Percentiles rank a stretch among this genome's conserved stretches.
phyloP scores from a whole-genome alignment of 2,797 vertebrate species.

The Paedocypris micromegethes region DNA sequence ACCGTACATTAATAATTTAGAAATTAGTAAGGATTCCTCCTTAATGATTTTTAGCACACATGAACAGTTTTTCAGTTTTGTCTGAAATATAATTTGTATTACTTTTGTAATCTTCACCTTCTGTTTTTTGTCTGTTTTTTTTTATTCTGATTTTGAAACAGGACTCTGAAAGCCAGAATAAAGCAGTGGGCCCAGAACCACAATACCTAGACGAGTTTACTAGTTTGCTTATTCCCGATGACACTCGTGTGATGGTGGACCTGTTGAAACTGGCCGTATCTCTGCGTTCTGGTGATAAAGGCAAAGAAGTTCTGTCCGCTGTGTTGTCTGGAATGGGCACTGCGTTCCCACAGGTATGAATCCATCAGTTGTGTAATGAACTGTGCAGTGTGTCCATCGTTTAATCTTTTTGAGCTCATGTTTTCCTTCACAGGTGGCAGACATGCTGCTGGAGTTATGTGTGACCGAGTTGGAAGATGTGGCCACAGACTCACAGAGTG shows the following conservation, averaged over 20 bases:
- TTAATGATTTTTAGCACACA: too few species aligned
- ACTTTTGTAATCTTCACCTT: not conserved
- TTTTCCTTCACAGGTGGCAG: constrained; percentile 77
- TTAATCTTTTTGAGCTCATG: too few species aligned
- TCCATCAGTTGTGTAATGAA: not conserved
- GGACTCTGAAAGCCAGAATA: constrained; percentile 92
- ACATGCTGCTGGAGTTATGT: constrained; percentile 94
- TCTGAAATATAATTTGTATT: not conserved
- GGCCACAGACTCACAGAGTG: constrained; percentile 94
- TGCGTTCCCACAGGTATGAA: constrained; percentile 89
- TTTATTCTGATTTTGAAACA: constrained; percentile 46
- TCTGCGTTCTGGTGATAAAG: constrained; percentile 86
- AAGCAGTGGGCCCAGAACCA: constrained; percentile 85
- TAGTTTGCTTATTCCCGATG: constrained; percentile 86
- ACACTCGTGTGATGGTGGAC: constrained; percentile 93
- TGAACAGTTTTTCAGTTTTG: too few species aligned
- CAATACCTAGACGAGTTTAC: constrained; percentile 96
- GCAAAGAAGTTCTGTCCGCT: constrained; percentile 88
- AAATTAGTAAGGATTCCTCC: too few species aligned
- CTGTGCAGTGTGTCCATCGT: too few species aligned
- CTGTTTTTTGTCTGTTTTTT: not conserved
- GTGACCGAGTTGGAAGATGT: constrained; percentile 97
- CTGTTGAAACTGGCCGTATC: constrained; percentile 93
- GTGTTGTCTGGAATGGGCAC: constrained; percentile 96
- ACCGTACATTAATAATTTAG: too few species aligned